Conservation (phyloP, 1,140 invertebrate species). For the Yoshiicerus persimilis region DNA sequence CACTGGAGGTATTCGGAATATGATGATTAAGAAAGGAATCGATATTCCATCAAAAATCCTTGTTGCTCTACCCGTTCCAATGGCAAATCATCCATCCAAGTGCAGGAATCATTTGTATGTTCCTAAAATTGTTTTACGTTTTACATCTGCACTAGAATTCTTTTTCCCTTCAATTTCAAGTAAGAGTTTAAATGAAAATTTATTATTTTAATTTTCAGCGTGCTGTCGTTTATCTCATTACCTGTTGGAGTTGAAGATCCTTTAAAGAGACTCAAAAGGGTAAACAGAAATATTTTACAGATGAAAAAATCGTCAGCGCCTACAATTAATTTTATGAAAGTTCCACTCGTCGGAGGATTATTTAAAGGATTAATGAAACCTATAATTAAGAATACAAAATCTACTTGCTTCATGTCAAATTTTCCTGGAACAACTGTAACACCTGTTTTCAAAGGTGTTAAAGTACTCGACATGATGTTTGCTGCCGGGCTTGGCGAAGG, state of each 20-base stretch:
- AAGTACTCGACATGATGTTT: constrained; percentile 38
- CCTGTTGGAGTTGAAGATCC: constrained; percentile 14
- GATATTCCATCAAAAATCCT: constrained; percentile 30
- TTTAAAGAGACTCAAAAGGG: neutral
- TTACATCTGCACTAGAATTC: neutral
- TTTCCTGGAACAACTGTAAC: constrained; percentile 31
- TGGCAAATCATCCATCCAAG: constrained; percentile 45
- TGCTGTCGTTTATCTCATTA: neutral
- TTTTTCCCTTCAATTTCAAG: no score
- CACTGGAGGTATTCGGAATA: constrained; percentile 30
- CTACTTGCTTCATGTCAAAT: constrained; percentile 29
- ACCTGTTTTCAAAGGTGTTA: constrained; percentile 2
- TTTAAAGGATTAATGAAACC: neutral
- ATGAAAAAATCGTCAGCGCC: constrained; percentile 28
- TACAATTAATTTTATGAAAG: neutral
- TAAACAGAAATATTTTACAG: neutral
- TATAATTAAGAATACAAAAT: neutral
- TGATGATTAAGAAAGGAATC: constrained; percentile 33
- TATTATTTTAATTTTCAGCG: neutral
- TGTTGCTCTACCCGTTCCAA: constrained; percentile 37
- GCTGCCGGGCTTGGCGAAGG: constrained; percentile 31
- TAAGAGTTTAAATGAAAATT: no score
- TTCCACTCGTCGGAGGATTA: constrained; percentile 25
- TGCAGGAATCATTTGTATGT: constrained; percentile 45
- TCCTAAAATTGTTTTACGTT: neutral